phyloP scores from a whole-genome alignment of 2,113 vertebrate species.

The Bufo bufo region DNA sequence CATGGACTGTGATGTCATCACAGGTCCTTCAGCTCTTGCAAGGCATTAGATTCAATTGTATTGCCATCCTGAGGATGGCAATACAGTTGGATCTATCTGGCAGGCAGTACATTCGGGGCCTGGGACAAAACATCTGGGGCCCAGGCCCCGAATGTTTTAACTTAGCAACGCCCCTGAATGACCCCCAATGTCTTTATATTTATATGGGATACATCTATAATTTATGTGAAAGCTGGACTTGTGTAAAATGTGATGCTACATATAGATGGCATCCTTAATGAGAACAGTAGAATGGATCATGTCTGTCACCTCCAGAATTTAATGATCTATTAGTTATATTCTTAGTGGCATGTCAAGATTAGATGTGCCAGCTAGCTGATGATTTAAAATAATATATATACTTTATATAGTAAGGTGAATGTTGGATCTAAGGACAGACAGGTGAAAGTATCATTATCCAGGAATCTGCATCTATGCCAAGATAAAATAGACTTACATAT shows the following conservation, averaged over 20 bases:
- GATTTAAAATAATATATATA: conserved; percentile 7
- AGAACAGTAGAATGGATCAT: background rate
- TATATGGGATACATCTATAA: background rate
- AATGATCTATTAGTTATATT: conserved; percentile 10
- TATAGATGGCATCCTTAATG: background rate
- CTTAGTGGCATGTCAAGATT: conserved; percentile 3
- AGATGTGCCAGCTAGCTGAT: background rate
- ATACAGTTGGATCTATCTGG: no score
- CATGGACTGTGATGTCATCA: no score
- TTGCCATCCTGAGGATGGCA: no score
- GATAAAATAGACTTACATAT: background rate
- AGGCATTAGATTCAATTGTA: no score
- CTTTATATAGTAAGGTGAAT: background rate
- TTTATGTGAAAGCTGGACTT: background rate
- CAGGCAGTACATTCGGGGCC: no score
- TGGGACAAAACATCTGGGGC: no score
- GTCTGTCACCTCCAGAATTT: conserved; percentile 3
- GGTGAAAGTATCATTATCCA: conserved; percentile 9
- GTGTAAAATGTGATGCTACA: background rate
- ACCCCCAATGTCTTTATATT: background rate
- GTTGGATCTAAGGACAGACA: background rate
- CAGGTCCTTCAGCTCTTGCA: no score
- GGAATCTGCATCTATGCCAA: background rate
- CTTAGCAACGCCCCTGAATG: no score
- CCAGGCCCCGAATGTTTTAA: no score